Conservation (phyloP, 2,113 vertebrate genomes). For the Fukomys damarensis region DNA sequence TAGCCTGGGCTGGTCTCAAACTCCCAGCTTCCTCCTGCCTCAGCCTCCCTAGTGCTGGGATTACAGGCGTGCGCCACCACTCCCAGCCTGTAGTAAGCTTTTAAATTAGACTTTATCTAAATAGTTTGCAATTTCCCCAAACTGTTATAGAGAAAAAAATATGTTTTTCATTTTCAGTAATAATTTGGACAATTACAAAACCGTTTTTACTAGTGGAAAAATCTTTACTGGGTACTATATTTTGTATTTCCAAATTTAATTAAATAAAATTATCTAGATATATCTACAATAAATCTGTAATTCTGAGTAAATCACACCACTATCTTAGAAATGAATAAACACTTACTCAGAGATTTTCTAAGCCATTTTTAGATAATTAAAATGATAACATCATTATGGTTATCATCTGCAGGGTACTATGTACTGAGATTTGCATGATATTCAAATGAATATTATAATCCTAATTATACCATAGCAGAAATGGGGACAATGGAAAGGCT, state of each 20-base stretch:
- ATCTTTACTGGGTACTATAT: neutral
- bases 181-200: neutral
- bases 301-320: neutral
- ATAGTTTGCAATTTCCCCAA: neutral
- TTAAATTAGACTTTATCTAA: neutral
- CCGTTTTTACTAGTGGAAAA: neutral
- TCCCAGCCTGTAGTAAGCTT: too few species aligned
- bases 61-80: too few species aligned
- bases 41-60: too few species aligned
- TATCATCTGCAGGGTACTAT: neutral
- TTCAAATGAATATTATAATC: neutral
- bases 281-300: slow-evolving; percentile 1
- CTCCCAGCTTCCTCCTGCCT: too few species aligned
- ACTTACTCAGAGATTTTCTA: neutral
- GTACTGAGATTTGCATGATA: neutral
- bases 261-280: neutral
- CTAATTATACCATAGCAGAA: neutral
- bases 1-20: too few species aligned
- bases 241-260: neutral
- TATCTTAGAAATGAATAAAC: neutral
- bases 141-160: neutral
- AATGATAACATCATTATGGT: neutral
- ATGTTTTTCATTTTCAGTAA: slow-evolving; percentile 12
- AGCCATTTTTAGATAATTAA: neutral
- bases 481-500: neutral